Percentiles rank a stretch among this genome's conserved stretches.
phyloP scores from a whole-genome alignment of 2,888 invertebrate species.

The Drosophila neutralis region DNA sequence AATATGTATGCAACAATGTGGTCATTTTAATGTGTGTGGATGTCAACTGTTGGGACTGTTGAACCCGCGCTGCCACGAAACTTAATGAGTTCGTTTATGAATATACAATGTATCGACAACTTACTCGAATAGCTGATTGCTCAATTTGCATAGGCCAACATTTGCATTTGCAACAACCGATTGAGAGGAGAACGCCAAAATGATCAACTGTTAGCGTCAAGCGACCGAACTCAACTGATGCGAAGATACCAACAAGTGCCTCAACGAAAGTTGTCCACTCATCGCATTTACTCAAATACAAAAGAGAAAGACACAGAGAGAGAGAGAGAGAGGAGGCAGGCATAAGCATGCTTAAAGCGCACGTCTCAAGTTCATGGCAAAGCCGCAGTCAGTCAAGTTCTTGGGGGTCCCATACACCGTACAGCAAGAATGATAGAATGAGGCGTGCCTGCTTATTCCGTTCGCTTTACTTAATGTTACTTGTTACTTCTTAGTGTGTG shows the following conservation, averaged over 20 bases:
- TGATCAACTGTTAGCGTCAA: constrained; percentile 35
- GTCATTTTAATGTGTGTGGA: neutral
- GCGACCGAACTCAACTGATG: constrained; percentile 47
- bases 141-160: constrained; percentile 5
- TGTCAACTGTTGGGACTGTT: constrained; percentile 26
- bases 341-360: constrained; percentile 1
- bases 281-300: neutral
- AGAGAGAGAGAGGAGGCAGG: neutral
- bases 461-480: neutral
- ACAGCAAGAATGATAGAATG: neutral
- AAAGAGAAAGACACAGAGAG: neutral
- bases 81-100: neutral
- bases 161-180: neutral
- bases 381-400: constrained; percentile 20
- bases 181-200: neutral
- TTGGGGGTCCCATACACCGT: constrained; percentile 1
- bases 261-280: constrained; percentile 33
- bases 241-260: constrained; percentile 32
- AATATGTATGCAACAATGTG: neutral
- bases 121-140: constrained; percentile 5
- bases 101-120: constrained; percentile 24
- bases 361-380: constrained; percentile 12
- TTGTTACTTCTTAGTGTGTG: neutral
- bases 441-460: neutral
- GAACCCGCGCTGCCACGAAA: constrained; percentile 19